These are phyloP conservation scores for Cephus sareptanus DNA, from an alignment of 2,888 invertebrate genomes.

Conservation along the genomic window DNA sequence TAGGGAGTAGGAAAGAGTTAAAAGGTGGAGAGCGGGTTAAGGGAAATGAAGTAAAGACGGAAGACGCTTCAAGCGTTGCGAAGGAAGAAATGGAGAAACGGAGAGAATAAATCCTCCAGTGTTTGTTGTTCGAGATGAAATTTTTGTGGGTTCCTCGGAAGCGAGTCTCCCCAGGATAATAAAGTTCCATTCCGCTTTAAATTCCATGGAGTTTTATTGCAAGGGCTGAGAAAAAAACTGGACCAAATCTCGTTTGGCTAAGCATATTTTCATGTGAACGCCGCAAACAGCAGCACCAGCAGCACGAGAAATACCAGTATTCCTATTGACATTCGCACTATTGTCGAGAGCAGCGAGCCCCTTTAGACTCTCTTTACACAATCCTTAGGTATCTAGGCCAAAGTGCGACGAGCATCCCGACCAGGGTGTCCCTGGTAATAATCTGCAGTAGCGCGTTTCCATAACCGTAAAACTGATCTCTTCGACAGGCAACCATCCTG, in stretches of 20 bases:
- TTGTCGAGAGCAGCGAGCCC: background rate
- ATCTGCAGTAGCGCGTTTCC: slow-evolving; percentile 34
- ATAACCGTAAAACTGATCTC: slow-evolving; percentile 40
- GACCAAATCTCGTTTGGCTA: slow-evolving; percentile 36
- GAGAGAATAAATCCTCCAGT: background rate
- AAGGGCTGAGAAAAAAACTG: background rate
- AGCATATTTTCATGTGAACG: slow-evolving; percentile 37
- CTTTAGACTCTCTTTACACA: background rate
- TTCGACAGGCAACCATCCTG: slow-evolving; percentile 5
- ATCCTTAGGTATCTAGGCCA: background rate
- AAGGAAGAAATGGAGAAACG: background rate
- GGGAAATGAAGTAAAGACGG: background rate
- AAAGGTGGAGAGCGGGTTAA: background rate
- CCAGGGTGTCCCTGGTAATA: slow-evolving; percentile 30
- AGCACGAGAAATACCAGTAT: background rate
- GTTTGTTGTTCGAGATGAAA: background rate
- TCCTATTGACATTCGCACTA: background rate
- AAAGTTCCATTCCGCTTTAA: slow-evolving; percentile 43
- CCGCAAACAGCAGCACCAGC: slow-evolving; percentile 6
- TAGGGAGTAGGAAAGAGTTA: background rate
- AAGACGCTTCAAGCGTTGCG: background rate
- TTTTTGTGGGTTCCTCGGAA: background rate
- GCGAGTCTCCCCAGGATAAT: slow-evolving; percentile 13
- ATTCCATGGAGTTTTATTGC: slow-evolving; percentile 46
- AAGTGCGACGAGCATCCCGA: background rate